Percentiles rank a stretch among this genome's conserved stretches.
Conservation (phyloP, 2,797 vertebrate species). For the Ctenosaura bakeri region DNA sequence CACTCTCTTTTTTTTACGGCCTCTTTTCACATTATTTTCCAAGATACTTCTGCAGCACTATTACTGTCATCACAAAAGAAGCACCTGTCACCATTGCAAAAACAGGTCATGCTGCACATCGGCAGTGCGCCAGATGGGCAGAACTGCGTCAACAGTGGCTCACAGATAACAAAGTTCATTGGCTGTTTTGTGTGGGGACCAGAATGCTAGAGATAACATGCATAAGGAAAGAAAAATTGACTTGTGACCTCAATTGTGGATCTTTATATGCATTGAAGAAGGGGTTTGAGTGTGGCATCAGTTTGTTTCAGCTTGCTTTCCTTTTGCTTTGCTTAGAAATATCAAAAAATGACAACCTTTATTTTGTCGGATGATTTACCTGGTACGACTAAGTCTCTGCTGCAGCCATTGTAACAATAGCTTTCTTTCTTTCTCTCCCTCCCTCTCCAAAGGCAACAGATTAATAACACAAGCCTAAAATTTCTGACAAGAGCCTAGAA, state of each 20-base stretch:
- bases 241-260: conserved; percentile 20
- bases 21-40: conserved; percentile 25
- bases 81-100: conserved; percentile 36
- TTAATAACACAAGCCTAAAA: background rate
- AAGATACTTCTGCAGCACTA: conserved; percentile 23
- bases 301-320: background rate
- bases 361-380: background rate
- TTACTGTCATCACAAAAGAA: conserved; percentile 44
- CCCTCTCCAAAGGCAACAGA: background rate
- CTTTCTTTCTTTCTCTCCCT: background rate
- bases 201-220: conserved; percentile 22
- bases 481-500: too few species aligned
- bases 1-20: background rate
- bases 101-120: conserved; percentile 34
- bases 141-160: conserved; percentile 13
- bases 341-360: background rate
- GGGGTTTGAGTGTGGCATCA: background rate
- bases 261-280: conserved; percentile 5
- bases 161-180: conserved; percentile 31
- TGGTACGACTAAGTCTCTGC: background rate
- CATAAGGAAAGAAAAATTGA: conserved; percentile 26
- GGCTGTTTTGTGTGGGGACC: conserved; percentile 5
- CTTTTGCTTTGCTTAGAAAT: background rate
- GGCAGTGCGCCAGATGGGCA: conserved; percentile 29
- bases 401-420: background rate